Percentiles rank a stretch among this genome's conserved stretches.
phyloP scores from a whole-genome alignment of 2,797 vertebrate species.

The Acanthornis magna region DNA sequence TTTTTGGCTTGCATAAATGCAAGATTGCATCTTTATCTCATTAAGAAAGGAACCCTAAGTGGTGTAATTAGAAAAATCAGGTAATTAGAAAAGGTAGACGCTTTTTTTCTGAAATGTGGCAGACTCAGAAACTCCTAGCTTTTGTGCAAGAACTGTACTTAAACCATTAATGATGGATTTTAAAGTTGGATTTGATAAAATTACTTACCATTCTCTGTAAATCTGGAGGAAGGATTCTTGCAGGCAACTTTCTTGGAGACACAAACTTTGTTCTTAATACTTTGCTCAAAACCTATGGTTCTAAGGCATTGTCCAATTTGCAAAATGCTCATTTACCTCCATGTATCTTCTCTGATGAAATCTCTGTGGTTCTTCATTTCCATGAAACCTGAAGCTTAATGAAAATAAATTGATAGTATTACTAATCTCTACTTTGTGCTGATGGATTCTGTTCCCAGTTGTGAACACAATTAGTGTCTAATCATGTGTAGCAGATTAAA shows the following conservation, averaged over 20 bases:
- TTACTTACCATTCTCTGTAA: neutral
- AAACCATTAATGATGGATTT: neutral
- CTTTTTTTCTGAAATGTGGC: neutral
- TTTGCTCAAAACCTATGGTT: neutral
- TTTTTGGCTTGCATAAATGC: neutral
- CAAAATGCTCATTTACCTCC: neutral
- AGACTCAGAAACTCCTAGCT: neutral
- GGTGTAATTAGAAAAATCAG: neutral
- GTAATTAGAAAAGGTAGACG: neutral
- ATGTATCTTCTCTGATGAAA: neutral
- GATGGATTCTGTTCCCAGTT: constrained; percentile 8
- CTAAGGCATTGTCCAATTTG: neutral
- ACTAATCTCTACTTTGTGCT: neutral
- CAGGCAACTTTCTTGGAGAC: neutral
- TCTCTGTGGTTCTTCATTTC: neutral
- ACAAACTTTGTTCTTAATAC: neutral
- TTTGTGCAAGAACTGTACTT: neutral
- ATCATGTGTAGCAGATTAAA: neutral
- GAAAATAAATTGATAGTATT: constrained; percentile 29
- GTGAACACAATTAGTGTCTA: neutral
- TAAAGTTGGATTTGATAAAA: neutral
- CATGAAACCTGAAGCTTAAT: neutral
- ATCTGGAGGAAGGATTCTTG: neutral
- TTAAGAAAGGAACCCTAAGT: neutral
- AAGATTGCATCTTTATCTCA: constrained; percentile 13